Evolutionary conservation across 1,140 invertebrate genomes (phyloP).

Genomic region (Oscheius sp.): DNA sequence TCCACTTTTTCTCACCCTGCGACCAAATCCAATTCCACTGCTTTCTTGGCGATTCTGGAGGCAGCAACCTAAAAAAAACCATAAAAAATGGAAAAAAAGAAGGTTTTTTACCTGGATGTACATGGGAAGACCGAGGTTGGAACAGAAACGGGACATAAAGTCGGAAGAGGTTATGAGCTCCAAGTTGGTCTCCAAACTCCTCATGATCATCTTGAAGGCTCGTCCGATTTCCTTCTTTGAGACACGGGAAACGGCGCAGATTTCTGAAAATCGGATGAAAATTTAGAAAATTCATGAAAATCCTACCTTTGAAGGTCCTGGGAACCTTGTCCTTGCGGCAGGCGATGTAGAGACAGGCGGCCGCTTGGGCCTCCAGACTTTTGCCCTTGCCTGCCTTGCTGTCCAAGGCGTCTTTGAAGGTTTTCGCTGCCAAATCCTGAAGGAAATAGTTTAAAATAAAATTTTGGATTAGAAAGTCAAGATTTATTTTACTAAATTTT

Average conservation of each 20-base stretch:
- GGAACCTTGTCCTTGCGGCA: conserved; percentile 97
- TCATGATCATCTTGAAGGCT: conserved; percentile 88
- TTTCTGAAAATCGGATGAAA: too few relatives aligned
- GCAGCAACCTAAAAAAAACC: conserved; percentile 81
- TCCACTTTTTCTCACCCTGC: too few relatives aligned
- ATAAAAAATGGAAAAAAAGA: too few relatives aligned
- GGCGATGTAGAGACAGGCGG: conserved; percentile 96
- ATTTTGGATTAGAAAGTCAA: background rate
- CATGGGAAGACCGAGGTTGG: too few relatives aligned
- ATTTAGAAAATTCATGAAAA: too few relatives aligned
- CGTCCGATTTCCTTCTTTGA: conserved; percentile 98
- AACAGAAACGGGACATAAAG: too few relatives aligned
- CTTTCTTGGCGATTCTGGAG: too few relatives aligned
- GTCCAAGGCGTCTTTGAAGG: conserved; percentile 96
- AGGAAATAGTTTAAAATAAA: conserved; percentile 81
- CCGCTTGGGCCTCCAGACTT: too few relatives aligned
- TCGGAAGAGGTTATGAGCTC: conserved; percentile 98
- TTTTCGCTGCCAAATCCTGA: conserved; percentile 84
- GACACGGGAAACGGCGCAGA: too few relatives aligned
- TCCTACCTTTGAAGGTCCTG: conserved; percentile 96
- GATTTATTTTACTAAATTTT: too few relatives aligned
- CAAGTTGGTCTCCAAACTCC: conserved; percentile 85
- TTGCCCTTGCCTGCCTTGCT: conserved; percentile 93
- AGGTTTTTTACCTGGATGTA: conserved; percentile 78
- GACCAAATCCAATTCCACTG: conserved; percentile 93